A percentile compares a stretch with the other conserved stretches of the same genome.
These are phyloP conservation scores for Oscheius sp. DNA, from an alignment of 2,888 invertebrate species.

Conservation along the genomic window DNA sequence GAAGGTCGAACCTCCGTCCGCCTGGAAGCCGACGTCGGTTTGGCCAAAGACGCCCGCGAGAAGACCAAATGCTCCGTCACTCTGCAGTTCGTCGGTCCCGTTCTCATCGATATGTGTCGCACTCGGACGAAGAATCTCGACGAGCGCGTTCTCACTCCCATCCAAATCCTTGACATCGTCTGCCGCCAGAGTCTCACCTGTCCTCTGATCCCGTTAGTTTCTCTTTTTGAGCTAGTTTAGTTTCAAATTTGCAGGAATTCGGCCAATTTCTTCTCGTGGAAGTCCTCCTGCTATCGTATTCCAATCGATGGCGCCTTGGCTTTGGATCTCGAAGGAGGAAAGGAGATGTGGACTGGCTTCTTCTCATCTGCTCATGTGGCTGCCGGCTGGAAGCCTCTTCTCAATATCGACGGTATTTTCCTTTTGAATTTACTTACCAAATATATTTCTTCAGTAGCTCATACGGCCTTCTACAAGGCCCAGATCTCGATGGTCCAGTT, in stretches of 20 bases:
- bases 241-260: slow-evolving; percentile 44
- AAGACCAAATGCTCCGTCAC: slow-evolving; percentile 56
- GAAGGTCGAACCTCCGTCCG: slow-evolving; percentile 48
- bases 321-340: slow-evolving; percentile 65
- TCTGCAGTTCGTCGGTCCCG: slow-evolving; percentile 59
- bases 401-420: slow-evolving; percentile 61
- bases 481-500: slow-evolving; percentile 60
- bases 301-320: slow-evolving; percentile 47
- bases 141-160: slow-evolving; percentile 63
- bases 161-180: slow-evolving; percentile 71
- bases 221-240: background rate
- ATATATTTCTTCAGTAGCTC: slow-evolving; percentile 47
- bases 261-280: slow-evolving; percentile 62
- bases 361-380: slow-evolving; percentile 66
- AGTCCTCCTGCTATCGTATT: slow-evolving; percentile 59
- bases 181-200: slow-evolving; percentile 65
- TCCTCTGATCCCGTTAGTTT: slow-evolving; percentile 54
- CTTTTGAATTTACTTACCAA: background rate
- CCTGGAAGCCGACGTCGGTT: slow-evolving; percentile 53
- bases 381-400: slow-evolving; percentile 52
- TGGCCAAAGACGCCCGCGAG: slow-evolving; percentile 58
- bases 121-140: slow-evolving; percentile 58
- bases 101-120: slow-evolving; percentile 58
- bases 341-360: slow-evolving; percentile 68
- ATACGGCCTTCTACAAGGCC: slow-evolving; percentile 65